A percentile compares a stretch with the other conserved stretches of the same genome.
These are phyloP conservation scores for Ypsolopha sequella DNA, from an alignment of 2,888 invertebrate species.

Conservation along the genomic window DNA sequence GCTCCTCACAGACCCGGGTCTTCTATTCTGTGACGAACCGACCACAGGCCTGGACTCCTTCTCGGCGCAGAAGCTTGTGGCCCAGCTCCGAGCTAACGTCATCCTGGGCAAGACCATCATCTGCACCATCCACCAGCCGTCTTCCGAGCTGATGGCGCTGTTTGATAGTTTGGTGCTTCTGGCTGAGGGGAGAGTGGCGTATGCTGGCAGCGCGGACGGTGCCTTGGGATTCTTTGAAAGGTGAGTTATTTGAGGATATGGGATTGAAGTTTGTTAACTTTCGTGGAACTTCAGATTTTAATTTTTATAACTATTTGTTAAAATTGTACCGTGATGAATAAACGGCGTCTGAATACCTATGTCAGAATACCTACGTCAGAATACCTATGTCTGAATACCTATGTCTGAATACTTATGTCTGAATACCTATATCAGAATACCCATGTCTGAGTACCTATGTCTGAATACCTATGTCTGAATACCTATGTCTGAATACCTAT, in stretches of 20 bases:
- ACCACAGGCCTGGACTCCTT: slow-evolving; percentile 95
- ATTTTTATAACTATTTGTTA: no score
- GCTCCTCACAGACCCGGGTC: slow-evolving; percentile 89
- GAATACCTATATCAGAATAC: no score
- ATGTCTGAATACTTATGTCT: no score
- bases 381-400: no score
- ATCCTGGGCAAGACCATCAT: slow-evolving; percentile 86
- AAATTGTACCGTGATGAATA: no score
- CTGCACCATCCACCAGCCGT: slow-evolving; percentile 96
- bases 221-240: slow-evolving; percentile 70
- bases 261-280: no score
- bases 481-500: no score
- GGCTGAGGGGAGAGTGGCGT: slow-evolving; percentile 90
- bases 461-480: no score
- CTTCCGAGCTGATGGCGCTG: slow-evolving; percentile 86
- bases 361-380: no score
- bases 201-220: slow-evolving; percentile 76
- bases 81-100: slow-evolving; percentile 77
- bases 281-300: no score
- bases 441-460: no score
- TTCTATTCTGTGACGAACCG: slow-evolving; percentile 96
- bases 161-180: slow-evolving; percentile 84
- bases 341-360: no score
- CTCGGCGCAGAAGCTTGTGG: slow-evolving; percentile 88
- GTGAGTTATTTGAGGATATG: slow-evolving; percentile 31